Evolutionary conservation across 2,113 vertebrate species (phyloP).

Genomic region (Hypocryptadius cinnamomeus): DNA sequence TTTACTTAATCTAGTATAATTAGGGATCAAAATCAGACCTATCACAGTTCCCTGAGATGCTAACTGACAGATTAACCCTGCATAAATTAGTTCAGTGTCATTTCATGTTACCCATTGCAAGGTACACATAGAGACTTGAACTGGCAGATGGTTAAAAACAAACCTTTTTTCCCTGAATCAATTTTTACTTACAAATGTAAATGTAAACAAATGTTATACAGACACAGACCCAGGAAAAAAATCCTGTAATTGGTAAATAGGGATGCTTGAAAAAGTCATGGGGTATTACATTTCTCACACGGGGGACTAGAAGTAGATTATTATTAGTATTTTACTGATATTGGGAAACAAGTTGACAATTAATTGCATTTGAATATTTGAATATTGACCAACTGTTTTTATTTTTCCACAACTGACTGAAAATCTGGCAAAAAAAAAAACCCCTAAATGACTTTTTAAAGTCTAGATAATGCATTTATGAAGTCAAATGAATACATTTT

Average conservation of each 20-base stretch:
- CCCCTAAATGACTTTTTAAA: rapidly evolving
- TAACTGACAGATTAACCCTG: background rate
- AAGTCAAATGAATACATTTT: background rate
- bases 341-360: background rate
- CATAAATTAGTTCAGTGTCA: background rate
- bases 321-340: background rate
- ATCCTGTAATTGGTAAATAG: background rate
- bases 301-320: background rate
- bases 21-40: background rate
- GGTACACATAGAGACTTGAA: background rate
- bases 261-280: background rate
- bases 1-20: background rate
- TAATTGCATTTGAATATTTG: background rate
- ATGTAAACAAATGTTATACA: background rate
- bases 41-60: background rate
- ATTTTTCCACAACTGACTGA: background rate
- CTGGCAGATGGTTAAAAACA: background rate
- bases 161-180: background rate
- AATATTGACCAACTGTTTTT: background rate
- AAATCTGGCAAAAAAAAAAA: background rate
- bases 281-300: background rate
- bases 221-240: background rate
- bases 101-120: background rate
- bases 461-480: background rate
- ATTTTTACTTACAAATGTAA: background rate